phyloP scores from a whole-genome alignment of 2,113 vertebrate species.

The Beaufortia kweichowensis region DNA sequence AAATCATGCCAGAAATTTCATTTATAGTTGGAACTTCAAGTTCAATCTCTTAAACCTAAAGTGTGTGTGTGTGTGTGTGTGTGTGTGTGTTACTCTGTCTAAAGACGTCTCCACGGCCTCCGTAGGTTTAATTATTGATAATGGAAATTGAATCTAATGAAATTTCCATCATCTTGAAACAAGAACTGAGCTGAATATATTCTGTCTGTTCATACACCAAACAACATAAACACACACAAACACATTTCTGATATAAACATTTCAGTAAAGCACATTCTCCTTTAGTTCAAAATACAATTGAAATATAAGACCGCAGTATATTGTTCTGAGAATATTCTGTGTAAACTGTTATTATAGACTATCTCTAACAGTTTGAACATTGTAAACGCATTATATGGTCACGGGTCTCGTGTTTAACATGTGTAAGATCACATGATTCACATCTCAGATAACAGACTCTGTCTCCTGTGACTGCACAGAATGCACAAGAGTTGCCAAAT shows the following conservation, averaged over 20 bases:
- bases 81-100: slow-evolving; percentile 53
- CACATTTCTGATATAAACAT: slow-evolving; percentile 11
- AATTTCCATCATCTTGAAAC: slow-evolving; percentile 86
- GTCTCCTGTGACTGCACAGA: slow-evolving; percentile 13
- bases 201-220: slow-evolving; percentile 30
- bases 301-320: neutral
- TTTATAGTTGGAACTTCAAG: no score
- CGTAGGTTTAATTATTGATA: slow-evolving; percentile 89
- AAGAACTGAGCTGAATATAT: slow-evolving; percentile 65
- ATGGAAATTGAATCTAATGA: slow-evolving; percentile 86
- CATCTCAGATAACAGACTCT: slow-evolving; percentile 32
- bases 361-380: no score
- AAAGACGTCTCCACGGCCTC: slow-evolving; percentile 65
- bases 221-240: neutral
- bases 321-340: neutral
- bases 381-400: neutral
- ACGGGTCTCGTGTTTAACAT: neutral
- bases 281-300: neutral
- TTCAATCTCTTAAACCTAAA: no score
- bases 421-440: slow-evolving; percentile 3
- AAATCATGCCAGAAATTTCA: no score
- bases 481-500: neutral
- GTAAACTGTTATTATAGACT: neutral
- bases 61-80: neutral
- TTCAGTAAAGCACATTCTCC: neutral